Conservation (phyloP, 2,797 vertebrate genomes). For the Monodelphis domestica region DNA sequence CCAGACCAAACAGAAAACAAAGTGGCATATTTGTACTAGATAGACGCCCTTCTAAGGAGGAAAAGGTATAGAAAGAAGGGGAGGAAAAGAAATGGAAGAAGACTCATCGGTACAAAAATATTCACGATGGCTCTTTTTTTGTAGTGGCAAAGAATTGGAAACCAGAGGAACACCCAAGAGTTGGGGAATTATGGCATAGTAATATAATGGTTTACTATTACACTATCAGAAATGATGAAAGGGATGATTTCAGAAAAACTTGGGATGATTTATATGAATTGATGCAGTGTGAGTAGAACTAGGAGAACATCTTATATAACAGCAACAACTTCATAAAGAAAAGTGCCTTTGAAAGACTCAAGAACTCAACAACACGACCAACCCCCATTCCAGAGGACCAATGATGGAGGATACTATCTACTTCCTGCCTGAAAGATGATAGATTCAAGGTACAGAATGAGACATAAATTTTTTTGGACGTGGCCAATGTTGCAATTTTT, state of each 20-base stretch:
- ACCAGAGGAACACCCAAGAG: neutral
- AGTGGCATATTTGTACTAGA: neutral
- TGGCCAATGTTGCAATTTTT: neutral
- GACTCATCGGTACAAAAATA: neutral
- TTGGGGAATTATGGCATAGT: neutral
- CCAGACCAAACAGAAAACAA: neutral
- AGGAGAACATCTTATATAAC: neutral
- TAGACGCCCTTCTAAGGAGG: neutral
- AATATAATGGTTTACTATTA: neutral
- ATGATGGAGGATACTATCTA: neutral
- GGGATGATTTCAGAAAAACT: neutral
- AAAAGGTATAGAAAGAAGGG: neutral
- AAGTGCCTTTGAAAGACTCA: neutral
- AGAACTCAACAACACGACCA: neutral
- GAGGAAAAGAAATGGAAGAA: neutral
- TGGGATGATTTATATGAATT: neutral
- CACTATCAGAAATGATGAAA: neutral
- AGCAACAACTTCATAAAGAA: neutral
- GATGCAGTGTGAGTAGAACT: neutral
- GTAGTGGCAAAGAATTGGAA: neutral
- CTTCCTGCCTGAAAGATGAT: neutral
- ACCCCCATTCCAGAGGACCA: neutral
- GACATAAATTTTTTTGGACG: neutral
- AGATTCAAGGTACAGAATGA: neutral
- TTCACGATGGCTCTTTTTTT: neutral